Conservation (phyloP, 2,113 vertebrate species). For the Mormyrus iriodes region DNA sequence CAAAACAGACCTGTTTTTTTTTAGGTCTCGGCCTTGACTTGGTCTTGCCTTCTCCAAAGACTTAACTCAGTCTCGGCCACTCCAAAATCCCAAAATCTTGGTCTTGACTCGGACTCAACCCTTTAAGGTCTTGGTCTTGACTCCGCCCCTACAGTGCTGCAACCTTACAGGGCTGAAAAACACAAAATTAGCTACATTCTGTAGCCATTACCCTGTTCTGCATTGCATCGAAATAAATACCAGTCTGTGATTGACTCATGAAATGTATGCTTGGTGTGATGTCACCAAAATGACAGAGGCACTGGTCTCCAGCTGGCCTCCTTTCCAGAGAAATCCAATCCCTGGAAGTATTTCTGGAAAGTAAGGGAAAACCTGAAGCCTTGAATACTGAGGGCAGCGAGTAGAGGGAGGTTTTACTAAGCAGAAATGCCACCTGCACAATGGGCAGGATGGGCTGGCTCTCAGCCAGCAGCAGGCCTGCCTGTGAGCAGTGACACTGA, state of each 20-base stretch:
- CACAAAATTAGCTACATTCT: not conserved
- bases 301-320: not conserved
- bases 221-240: not conserved
- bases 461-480: slow-evolving; percentile 61
- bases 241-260: not conserved
- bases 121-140: not conserved
- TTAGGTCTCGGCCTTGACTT: not conserved
- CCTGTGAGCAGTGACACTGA: slow-evolving; percentile 69
- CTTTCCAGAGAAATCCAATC: not conserved
- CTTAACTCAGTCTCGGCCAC: not conserved
- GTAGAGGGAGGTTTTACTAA: slow-evolving; percentile 65
- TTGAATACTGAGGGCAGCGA: slow-evolving; percentile 53
- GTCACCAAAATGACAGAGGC: not conserved
- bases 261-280: not conserved
- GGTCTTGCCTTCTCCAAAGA: not conserved
- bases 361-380: not conserved
- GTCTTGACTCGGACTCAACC: not conserved
- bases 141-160: not conserved
- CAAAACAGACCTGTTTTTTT: not conserved
- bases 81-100: not conserved
- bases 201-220: not conserved
- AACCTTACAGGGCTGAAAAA: not conserved
- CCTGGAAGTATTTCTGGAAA: not conserved
- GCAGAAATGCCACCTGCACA: slow-evolving; percentile 63
- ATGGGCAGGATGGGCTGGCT: slow-evolving; percentile 51